Evolutionary conservation across 2,797 vertebrate genomes (phyloP).

Genomic region (Helostoma temminkii): DNA sequence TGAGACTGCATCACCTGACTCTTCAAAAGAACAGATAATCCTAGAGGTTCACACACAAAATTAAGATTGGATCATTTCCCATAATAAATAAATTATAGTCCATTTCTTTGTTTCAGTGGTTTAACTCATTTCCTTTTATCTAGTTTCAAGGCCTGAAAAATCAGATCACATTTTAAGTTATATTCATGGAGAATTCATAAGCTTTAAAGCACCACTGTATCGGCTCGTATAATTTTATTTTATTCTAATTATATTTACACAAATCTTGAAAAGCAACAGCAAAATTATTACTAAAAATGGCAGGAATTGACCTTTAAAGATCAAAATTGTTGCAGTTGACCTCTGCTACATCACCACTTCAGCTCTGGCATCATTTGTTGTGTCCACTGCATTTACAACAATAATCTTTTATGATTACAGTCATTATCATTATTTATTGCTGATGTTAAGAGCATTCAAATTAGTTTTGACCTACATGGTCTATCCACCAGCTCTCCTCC

Average conservation of each 20-base stretch:
- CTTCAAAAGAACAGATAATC: no score
- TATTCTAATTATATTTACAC: background rate
- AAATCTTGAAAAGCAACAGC: background rate
- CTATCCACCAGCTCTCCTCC: background rate
- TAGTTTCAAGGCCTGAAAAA: no score
- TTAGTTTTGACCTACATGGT: slow-evolving; percentile 45
- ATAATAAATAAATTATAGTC: no score
- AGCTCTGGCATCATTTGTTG: slow-evolving; percentile 3
- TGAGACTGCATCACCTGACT: no score
- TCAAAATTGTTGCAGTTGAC: slow-evolving; percentile 2
- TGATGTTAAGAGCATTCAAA: slow-evolving; percentile 48
- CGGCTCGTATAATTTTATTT: background rate
- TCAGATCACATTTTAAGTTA: no score
- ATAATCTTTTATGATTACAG: slow-evolving; percentile 45
- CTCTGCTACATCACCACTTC: slow-evolving; percentile 21
- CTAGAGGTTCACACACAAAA: no score
- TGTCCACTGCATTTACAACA: slow-evolving; percentile 29
- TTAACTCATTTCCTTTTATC: no score
- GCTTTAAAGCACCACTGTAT: background rate
- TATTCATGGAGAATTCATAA: no score
- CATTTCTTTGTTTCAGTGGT: no score
- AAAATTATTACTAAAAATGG: background rate
- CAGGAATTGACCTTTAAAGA: slow-evolving; percentile 19
- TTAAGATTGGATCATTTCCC: no score
- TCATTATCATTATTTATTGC: slow-evolving; percentile 48